These are phyloP conservation scores for Takifugu bimaculatus DNA, from an alignment of 2,113 vertebrate species.

Conservation along the genomic window DNA sequence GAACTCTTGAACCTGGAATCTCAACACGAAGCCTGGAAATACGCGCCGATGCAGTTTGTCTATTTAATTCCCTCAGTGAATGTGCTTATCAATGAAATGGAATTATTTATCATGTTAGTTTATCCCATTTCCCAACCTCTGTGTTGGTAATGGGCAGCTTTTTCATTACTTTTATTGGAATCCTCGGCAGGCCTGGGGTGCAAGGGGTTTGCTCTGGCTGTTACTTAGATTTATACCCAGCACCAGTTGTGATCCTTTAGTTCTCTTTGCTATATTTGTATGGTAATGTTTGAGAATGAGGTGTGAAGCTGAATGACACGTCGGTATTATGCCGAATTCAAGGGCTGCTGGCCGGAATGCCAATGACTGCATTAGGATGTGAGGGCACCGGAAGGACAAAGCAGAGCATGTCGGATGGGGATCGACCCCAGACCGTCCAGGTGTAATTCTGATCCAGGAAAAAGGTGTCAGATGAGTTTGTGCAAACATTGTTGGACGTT, in stretches of 20 bases:
- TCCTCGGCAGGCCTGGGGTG: constrained; percentile 26
- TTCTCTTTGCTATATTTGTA: constrained; percentile 57
- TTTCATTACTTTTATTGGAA: constrained; percentile 53
- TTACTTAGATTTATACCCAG: constrained; percentile 41
- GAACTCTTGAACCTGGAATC: constrained; percentile 20
- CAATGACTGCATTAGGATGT: constrained; percentile 56
- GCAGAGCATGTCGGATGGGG: constrained; percentile 20
- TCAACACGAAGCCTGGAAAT: constrained; percentile 21
- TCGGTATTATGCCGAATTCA: constrained; percentile 55
- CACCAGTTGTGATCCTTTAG: constrained; percentile 53
- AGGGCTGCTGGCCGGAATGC: constrained; percentile 54
- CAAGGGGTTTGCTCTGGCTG: constrained; percentile 30
- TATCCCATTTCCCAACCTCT: constrained; percentile 45
- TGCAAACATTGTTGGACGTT: neutral
- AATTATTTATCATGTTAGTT: constrained; percentile 60
- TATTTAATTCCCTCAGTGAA: constrained; percentile 49
- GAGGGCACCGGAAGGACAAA: constrained; percentile 47
- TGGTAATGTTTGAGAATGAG: constrained; percentile 62
- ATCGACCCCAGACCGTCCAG: constrained; percentile 4
- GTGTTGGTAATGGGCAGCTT: constrained; percentile 41
- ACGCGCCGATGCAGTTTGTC: constrained; percentile 18
- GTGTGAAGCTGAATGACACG: constrained; percentile 62
- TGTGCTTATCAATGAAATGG: constrained; percentile 37
- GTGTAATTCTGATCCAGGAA: constrained; percentile 4
- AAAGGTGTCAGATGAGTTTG: neutral